Evolutionary conservation across 23 tunicate genomes (phyloP).

Genomic region (Trididemnum clinides): DNA sequence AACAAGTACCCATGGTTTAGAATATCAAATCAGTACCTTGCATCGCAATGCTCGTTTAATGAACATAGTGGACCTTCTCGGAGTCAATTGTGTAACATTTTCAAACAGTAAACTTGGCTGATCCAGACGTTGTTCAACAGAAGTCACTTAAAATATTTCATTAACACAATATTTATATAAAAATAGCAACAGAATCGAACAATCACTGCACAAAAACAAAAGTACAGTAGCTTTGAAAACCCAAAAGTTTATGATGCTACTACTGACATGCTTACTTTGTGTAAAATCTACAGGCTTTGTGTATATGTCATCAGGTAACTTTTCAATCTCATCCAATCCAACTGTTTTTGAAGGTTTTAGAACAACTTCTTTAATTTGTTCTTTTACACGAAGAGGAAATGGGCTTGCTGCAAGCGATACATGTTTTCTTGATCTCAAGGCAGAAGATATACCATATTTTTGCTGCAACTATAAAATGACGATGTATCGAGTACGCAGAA

Average conservation of each 20-base stretch:
- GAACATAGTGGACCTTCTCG: slow-evolving; percentile 57
- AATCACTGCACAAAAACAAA: too few species aligned
- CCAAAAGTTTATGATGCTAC: too few species aligned
- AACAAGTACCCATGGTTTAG: too few species aligned
- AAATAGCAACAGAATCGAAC: too few species aligned
- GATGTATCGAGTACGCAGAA: too few species aligned
- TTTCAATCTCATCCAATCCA: slow-evolving; percentile 55
- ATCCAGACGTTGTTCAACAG: slow-evolving; percentile 36
- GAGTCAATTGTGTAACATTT: slow-evolving; percentile 36
- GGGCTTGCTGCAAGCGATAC: slow-evolving; percentile 38
- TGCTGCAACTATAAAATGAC: slow-evolving; percentile 24
- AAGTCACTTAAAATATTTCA: not conserved
- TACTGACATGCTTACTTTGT: slow-evolving; percentile 60
- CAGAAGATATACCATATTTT: slow-evolving; percentile 28
- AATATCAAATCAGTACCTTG: too few species aligned
- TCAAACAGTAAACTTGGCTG: slow-evolving; percentile 60
- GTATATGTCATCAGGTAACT: slow-evolving; percentile 63
- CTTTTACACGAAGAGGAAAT: slow-evolving; percentile 39
- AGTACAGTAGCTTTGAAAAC: too few species aligned
- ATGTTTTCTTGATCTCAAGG: slow-evolving; percentile 11
- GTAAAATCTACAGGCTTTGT: slow-evolving; percentile 51
- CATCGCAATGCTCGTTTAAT: slow-evolving; percentile 74
- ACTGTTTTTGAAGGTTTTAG: slow-evolving; percentile 39
- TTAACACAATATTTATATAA: too few species aligned
- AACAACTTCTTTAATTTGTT: slow-evolving; percentile 45